A percentile compares a stretch with the other conserved stretches of the same genome.
These are phyloP conservation scores for Pyrrhosoma nymphula DNA, from an alignment of 2,888 invertebrate species.

Conservation along the genomic window DNA sequence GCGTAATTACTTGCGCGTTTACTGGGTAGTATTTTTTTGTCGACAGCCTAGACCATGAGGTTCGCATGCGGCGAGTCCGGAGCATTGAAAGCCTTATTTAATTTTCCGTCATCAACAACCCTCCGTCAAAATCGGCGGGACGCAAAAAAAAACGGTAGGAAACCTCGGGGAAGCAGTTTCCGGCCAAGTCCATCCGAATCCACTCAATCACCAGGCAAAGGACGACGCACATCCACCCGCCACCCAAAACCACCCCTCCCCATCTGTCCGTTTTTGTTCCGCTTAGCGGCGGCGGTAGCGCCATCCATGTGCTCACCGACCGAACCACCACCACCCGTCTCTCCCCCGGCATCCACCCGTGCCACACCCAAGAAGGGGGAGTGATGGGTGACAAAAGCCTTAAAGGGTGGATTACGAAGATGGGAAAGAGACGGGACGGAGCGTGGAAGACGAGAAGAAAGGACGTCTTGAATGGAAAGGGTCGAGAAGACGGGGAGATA, in stretches of 20 bases:
- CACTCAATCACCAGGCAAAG: background rate
- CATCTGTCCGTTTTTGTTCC: slow-evolving; percentile 3
- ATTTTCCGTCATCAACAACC: background rate
- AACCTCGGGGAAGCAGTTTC: background rate
- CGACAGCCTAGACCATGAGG: background rate
- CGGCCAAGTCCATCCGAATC: slow-evolving; percentile 36
- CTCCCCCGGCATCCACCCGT: background rate
- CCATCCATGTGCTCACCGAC: background rate
- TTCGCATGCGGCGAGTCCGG: background rate
- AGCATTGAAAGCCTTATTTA: background rate
- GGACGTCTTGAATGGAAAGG: background rate
- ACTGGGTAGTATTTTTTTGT: background rate
- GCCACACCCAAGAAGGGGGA: background rate
- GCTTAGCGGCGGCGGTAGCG: background rate
- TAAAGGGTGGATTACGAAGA: no score
- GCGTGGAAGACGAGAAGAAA: background rate
- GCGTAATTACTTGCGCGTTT: background rate
- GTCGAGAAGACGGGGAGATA: background rate
- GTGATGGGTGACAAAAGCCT: background rate
- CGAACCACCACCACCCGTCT: background rate
- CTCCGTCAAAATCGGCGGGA: background rate
- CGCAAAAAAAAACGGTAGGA: background rate
- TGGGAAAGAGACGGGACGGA: background rate
- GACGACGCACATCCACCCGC: background rate
- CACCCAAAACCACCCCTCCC: background rate